Percentiles rank a stretch among this genome's conserved stretches.
phyloP scores from a whole-genome alignment of 2,113 vertebrate genomes.

The Atractosteus spatula region DNA sequence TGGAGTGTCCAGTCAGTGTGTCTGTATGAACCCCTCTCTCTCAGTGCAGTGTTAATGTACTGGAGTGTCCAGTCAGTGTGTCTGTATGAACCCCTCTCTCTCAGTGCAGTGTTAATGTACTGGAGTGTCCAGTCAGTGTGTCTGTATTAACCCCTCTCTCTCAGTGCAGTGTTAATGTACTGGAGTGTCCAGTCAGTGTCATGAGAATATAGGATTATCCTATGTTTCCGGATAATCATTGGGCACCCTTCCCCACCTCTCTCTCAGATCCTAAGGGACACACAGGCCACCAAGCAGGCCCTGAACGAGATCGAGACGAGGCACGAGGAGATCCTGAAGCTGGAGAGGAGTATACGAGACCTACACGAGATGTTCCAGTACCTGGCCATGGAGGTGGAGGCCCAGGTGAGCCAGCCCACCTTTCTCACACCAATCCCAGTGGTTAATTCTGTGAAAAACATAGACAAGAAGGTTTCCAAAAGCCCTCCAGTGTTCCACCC shows the following conservation, averaged over 20 bases:
- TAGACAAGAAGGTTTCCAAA: not conserved
- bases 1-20: too few species aligned
- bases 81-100: too few species aligned
- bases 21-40: too few species aligned
- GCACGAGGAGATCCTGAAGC: slow-evolving; percentile 84
- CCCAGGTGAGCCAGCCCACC: slow-evolving; percentile 64
- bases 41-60: too few species aligned
- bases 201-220: too few species aligned
- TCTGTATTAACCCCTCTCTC: not conserved
- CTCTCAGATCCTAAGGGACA: slow-evolving; percentile 77
- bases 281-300: slow-evolving; percentile 76
- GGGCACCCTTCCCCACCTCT: too few species aligned
- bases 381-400: slow-evolving; percentile 83
- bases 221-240: too few species aligned
- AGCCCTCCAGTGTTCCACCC: not conserved
- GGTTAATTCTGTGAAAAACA: too few species aligned
- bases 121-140: too few species aligned
- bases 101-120: too few species aligned
- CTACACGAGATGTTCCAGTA: slow-evolving; percentile 87
- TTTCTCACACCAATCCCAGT: too few species aligned
- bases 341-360: slow-evolving; percentile 82
- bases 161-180: not conserved
- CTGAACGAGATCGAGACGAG: slow-evolving; percentile 84
- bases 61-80: too few species aligned
- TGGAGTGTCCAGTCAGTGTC: not conserved